Evolutionary conservation across 2,888 invertebrate genomes (phyloP).

Genomic region (Balanococcus diminutus): DNA sequence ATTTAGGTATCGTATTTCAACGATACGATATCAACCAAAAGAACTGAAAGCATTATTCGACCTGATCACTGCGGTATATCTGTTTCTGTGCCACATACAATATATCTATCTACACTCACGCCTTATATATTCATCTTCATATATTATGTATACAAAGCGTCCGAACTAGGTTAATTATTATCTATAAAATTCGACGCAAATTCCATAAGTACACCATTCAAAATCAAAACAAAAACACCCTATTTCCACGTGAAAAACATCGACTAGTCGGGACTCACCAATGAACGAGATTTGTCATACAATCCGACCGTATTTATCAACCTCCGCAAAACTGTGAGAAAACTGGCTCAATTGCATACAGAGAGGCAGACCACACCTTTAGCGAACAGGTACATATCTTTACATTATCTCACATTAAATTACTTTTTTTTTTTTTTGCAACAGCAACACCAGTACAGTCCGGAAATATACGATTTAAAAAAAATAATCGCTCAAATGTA

Average conservation of each 20-base stretch:
- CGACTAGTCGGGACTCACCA: neutral
- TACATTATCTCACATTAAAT: conserved; percentile 8
- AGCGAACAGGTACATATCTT: neutral
- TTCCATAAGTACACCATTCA: neutral
- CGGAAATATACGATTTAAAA: neutral
- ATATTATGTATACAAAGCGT: neutral
- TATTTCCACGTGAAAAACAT: neutral
- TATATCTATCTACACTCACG: no score
- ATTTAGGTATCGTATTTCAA: no score
- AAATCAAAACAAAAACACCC: neutral
- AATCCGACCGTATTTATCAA: neutral
- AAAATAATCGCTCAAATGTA: neutral
- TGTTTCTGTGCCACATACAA: no score
- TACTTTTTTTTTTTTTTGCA: neutral
- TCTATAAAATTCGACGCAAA: neutral
- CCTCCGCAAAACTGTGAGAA: conserved; percentile 1
- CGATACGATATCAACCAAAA: no score
- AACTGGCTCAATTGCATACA: conserved; percentile 16
- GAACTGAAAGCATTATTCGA: no score
- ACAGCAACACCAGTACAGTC: neutral
- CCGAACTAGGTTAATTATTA: neutral
- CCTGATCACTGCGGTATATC: no score
- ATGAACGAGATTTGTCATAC: neutral
- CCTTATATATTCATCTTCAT: neutral
- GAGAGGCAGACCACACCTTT: neutral